Base-by-base conservation (phyloP, 2,888 invertebrate genomes). In the Pseudococcus jackbeardsleyi region DNA sequence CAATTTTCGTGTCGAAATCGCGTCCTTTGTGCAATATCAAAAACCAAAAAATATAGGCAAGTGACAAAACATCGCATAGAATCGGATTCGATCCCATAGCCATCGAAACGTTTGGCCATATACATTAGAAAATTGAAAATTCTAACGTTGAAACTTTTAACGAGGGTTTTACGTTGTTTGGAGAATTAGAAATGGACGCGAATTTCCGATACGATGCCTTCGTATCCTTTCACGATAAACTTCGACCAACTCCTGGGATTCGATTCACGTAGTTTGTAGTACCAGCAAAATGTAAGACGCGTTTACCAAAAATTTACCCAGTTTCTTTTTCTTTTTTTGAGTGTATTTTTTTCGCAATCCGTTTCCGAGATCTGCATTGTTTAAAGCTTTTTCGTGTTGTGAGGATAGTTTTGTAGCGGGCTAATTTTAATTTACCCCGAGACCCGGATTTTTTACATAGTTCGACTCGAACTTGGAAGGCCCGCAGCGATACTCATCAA, bases 61-160 rank as follows among this genome's bases (percentile, higher is more conserved):
- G 22, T 22, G 64, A 64, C 64, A 72, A 72, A 72, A 33, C 33
- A 72, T 72, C 39, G 17, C 12, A 15, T 11, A 15, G 33, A 6
- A 72, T 5, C 33, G n/a, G 22, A 22, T 68, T n/a, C 64, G 64
- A 22, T 64, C 6, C 19, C n/a, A 19, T 22, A 19, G 64, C 9
- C 12, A 59, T 64, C 64, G 17, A 19, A 19, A 8, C 22, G 42
- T 26, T 72, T 33, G 15, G 9, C 26, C 17, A 72, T 72, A 72
- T 33, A 72, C 72, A 72, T 72, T 72, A 72, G 72, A 72, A 72
- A 72, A 72, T 72, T 72, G 72, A 72, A 72, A 72, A 72, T 72
- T 72, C 33, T 15, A 72, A 72, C 72, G 72, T 72, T 33, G 72
- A 33, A 72, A 72, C 72, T 72, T 72, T 72, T 72, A 72, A 72